phyloP scores from a whole-genome alignment of 2,888 invertebrate genomes.

The Sussaba pulchella region DNA sequence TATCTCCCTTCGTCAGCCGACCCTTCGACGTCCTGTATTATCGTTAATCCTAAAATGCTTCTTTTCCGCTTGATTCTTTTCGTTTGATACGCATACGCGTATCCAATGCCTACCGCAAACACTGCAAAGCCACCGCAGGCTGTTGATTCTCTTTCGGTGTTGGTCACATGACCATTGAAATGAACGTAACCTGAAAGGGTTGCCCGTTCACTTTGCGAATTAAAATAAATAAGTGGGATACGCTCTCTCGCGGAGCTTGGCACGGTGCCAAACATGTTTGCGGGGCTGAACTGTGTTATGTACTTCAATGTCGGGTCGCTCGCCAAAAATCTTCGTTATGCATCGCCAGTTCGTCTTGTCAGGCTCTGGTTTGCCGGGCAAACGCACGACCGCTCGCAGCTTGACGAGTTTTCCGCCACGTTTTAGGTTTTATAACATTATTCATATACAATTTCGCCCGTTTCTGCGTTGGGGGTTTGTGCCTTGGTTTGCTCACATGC shows the following conservation, averaged over 20 bases:
- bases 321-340: slow-evolving; percentile 49
- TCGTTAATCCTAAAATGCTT: slow-evolving; percentile 22
- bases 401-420: slow-evolving; percentile 28
- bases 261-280: slow-evolving; percentile 71
- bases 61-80: neutral
- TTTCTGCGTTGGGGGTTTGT: slow-evolving; percentile 28
- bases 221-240: slow-evolving; percentile 78
- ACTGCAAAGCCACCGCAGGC: slow-evolving; percentile 24
- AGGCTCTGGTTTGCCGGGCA: slow-evolving; percentile 21
- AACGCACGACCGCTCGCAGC: slow-evolving; percentile 46
- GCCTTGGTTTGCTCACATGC: slow-evolving; percentile 6
- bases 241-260: slow-evolving; percentile 66
- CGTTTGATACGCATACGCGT: neutral
- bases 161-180: slow-evolving; percentile 66
- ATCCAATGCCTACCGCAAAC: too few relatives aligned
- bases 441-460: slow-evolving; percentile 12
- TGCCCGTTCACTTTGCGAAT: slow-evolving; percentile 75
- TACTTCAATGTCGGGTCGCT: slow-evolving; percentile 37
- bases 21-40: slow-evolving; percentile 21
- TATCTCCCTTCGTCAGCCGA: slow-evolving; percentile 1
- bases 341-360: neutral
- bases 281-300: slow-evolving; percentile 23
- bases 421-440: slow-evolving; percentile 40
- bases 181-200: slow-evolving; percentile 71
- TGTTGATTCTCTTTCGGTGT: slow-evolving; percentile 16